Base-by-base conservation (phyloP, 1,140 invertebrate species). In the Drosophila tristis region DNA sequence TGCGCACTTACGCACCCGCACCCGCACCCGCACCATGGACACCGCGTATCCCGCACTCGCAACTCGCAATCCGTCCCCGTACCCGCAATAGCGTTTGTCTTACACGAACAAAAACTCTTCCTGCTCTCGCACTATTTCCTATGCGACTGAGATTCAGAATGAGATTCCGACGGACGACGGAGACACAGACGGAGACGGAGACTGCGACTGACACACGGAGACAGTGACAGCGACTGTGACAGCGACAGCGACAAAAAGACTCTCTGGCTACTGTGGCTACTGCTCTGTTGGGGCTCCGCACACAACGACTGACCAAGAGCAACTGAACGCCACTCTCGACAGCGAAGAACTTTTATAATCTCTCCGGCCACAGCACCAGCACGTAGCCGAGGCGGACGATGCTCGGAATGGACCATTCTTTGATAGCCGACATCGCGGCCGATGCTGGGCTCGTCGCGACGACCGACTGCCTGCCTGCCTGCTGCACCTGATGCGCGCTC, bases 241-340 rank as follows among this genome's bases (percentile, higher is more conserved):
- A 29, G n/a, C n/a, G 25, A 11, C 35, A 39, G 31, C 31, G 31
- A 31, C 31, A 39, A 39, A 29, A 29, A 39, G 23, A 49, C 47
- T 49, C 16, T 23, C 47, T 49, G 47, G 13, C 3, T 25, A 3
- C 4, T 4, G 50, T 31, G 47, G 56, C 31, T 43, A 50, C 42
- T 70, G 72, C 39, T 55, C 35, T 75, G 79, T 60, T 59, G 64
- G 16, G 75, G 80, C 58, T 64, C 66, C 70, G 87, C 79, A 78
- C 71, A 87, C 82, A 81, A 87, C 82, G 82, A 87, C 86, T 89
- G 78, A 87, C 82, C 84, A 87, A 87, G 82, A 87, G 84, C 84
- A 87, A 87, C 82, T 87, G 84, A 87, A 79, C 84, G 71, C 75
- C 89, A 84, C 84, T 82, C 59, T 78, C 75, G 72, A 75, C 50